Percentiles rank a stretch among this genome's conserved stretches.
These are phyloP conservation scores for Hyppa rectilinea DNA, from an alignment of 2,888 invertebrate genomes.

Conservation along the genomic window DNA sequence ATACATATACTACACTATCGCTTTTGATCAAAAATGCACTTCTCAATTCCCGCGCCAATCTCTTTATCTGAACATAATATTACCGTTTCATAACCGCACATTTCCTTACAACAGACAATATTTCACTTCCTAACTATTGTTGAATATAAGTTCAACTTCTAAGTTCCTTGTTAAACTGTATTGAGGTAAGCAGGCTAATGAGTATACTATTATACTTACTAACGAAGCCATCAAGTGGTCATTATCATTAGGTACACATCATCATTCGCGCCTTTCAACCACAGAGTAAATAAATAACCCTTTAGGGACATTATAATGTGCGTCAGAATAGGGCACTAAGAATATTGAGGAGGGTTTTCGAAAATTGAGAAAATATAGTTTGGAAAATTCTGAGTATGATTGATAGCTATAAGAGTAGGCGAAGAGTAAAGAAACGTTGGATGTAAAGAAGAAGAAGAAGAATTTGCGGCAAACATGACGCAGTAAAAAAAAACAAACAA, in stretches of 20 bases:
- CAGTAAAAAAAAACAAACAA: too few species aligned
- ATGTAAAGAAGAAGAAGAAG: too few species aligned
- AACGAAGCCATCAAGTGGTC: conserved; percentile 11
- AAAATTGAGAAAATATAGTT: neutral
- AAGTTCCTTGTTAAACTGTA: conserved; percentile 14
- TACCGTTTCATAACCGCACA: neutral
- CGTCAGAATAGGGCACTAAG: neutral
- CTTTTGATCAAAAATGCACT: neutral
- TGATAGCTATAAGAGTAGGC: neutral
- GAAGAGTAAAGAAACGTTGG: neutral
- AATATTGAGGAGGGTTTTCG: neutral
- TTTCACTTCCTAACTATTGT: conserved; percentile 51
- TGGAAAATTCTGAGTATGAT: neutral
- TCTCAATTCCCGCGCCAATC: neutral
- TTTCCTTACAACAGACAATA: conserved; percentile 24
- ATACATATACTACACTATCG: neutral
- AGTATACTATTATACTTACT: conserved; percentile 20
- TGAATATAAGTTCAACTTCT: conserved; percentile 11
- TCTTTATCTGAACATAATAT: neutral
- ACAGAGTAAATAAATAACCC: neutral
- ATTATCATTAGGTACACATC: conserved; percentile 26
- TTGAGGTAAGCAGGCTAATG: conserved; percentile 44
- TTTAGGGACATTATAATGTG: neutral
- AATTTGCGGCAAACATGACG: too few species aligned
- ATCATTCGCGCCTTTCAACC: conserved; percentile 12